Evolutionary conservation across 1,140 invertebrate species (phyloP).

Genomic region (Platorchestia sp.): DNA sequence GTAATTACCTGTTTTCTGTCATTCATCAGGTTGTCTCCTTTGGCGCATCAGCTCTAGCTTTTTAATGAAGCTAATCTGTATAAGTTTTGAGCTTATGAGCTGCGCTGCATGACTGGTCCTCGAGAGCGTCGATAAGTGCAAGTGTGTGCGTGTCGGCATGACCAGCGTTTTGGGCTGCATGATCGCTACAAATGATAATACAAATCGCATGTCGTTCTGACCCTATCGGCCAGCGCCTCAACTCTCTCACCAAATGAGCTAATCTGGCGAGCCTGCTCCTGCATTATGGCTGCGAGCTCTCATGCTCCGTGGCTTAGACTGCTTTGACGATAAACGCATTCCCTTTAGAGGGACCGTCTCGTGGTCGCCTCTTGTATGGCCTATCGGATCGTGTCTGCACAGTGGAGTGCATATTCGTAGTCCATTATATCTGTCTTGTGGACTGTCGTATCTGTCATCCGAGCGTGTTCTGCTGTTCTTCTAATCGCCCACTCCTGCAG

Average conservation of each 20-base stretch:
- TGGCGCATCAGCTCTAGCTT: constrained; percentile 37
- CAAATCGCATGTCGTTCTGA: constrained; percentile 17
- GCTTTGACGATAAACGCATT: background rate
- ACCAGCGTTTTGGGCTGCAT: constrained; percentile 19
- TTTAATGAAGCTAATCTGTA: constrained; percentile 55
- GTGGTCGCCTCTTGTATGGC: background rate
- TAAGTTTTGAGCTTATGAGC: constrained; percentile 55
- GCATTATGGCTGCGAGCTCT: constrained; percentile 4
- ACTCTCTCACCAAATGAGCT: constrained; percentile 37
- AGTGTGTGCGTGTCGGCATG: constrained; percentile 31
- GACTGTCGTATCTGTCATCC: background rate
- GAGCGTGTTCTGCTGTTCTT: background rate
- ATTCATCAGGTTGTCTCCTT: constrained; percentile 36
- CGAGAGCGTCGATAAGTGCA: constrained; percentile 1
- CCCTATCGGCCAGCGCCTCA: constrained; percentile 15
- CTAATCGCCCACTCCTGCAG: background rate
- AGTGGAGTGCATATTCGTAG: background rate
- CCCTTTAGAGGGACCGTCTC: background rate
- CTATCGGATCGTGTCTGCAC: constrained; percentile 5
- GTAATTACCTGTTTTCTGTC: constrained; percentile 32
- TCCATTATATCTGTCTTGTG: background rate
- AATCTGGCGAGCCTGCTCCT: background rate
- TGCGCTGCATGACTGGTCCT: background rate
- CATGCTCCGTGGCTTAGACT: background rate
- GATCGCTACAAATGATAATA: constrained; percentile 53